phyloP scores from a whole-genome alignment of 2,113 vertebrate species.

The Micromys minutus region DNA sequence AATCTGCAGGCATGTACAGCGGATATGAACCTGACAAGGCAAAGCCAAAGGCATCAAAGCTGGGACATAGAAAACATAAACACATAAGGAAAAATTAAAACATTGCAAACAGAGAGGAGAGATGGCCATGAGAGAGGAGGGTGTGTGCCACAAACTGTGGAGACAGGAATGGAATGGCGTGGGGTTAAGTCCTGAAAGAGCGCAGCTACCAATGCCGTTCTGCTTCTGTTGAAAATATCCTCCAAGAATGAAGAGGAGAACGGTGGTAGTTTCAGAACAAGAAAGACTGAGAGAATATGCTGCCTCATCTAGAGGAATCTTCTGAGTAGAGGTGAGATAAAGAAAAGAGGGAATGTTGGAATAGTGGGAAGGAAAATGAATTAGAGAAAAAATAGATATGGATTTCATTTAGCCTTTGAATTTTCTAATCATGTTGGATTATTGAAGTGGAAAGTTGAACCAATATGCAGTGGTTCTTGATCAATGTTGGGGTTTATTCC shows the following conservation, averaged over 20 bases:
- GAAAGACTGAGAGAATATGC: not conserved
- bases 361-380: not conserved
- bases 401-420: not conserved
- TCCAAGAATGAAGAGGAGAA: not conserved
- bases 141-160: not conserved
- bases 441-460: not conserved
- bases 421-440: not conserved
- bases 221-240: not conserved
- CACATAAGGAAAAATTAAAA: conserved; percentile 28
- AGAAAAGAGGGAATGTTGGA: not conserved
- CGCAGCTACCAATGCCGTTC: not conserved
- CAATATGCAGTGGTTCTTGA: not conserved
- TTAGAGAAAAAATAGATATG: not conserved
- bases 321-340: conserved; percentile 3
- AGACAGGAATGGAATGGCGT: not conserved
- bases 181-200: not conserved
- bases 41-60: not conserved
- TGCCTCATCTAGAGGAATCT: not conserved
- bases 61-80: not conserved
- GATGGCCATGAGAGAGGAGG: not conserved
- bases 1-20: not conserved
- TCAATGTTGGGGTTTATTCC: not conserved
- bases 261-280: not conserved
- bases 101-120: not conserved
- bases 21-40: not conserved